These are phyloP conservation scores for Mythimna ferrago DNA, from an alignment of 2,888 invertebrate species.

Conservation along the genomic window DNA sequence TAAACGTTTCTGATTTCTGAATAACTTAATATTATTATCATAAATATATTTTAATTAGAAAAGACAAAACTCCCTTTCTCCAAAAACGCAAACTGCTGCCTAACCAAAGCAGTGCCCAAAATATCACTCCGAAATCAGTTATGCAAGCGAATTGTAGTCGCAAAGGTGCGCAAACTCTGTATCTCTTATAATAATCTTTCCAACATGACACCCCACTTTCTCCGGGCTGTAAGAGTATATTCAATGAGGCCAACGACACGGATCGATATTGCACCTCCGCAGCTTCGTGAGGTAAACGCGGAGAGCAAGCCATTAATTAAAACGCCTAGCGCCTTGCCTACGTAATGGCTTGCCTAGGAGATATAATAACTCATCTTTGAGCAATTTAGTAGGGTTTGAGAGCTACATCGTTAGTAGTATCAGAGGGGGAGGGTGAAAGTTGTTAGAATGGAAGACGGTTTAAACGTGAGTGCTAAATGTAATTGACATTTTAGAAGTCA, in stretches of 20 bases:
- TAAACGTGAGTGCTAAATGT: not conserved
- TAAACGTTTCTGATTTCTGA: too few relatives aligned
- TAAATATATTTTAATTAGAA: too few relatives aligned
- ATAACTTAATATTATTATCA: too few relatives aligned
- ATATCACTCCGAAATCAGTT: not conserved
- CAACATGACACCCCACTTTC: conserved; percentile 11
- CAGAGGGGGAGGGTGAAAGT: not conserved
- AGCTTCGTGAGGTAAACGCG: conserved; percentile 50
- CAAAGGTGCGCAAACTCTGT: not conserved
- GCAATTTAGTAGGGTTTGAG: conserved; percentile 20
- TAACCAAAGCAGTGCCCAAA: not conserved
- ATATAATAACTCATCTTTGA: conserved; percentile 26
- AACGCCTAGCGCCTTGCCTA: conserved; percentile 13
- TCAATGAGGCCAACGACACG: conserved; percentile 64
- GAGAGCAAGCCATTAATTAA: conserved; percentile 39
- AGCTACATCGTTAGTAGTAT: not conserved
- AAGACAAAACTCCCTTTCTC: too few relatives aligned
- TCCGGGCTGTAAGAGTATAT: conserved; percentile 1
- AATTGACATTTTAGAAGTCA: too few relatives aligned
- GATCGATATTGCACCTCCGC: conserved; percentile 75
- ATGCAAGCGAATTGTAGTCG: not conserved
- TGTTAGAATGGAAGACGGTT: not conserved
- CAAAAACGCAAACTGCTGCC: too few relatives aligned
- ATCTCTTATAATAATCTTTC: conserved; percentile 3
- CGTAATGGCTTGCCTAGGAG: conserved; percentile 33